Evolutionary conservation across 2,113 vertebrate genomes (phyloP).

Genomic region (Stomatorhinus ivindoensis): DNA sequence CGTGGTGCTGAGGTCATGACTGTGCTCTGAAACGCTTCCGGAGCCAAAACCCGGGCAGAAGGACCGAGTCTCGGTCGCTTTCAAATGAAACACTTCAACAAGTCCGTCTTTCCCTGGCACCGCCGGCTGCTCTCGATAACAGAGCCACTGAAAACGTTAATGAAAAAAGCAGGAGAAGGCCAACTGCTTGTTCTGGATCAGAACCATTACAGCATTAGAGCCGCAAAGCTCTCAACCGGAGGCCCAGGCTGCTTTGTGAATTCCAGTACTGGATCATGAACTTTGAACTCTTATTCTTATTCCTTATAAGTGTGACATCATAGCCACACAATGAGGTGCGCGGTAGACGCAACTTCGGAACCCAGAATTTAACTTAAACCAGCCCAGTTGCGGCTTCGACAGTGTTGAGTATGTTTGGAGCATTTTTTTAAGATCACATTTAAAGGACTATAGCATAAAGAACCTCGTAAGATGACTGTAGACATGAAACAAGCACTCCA

Average conservation of each 20-base stretch:
- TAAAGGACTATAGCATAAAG: neutral
- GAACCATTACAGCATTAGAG: neutral
- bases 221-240: neutral
- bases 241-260: neutral
- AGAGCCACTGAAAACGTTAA: neutral
- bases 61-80: neutral
- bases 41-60: neutral
- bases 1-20: neutral
- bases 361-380: neutral
- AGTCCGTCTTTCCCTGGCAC: neutral
- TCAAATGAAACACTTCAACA: conserved; percentile 11
- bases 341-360: neutral
- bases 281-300: neutral
- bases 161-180: neutral
- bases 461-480: neutral
- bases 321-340: neutral
- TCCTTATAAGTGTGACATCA: neutral
- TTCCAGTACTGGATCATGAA: neutral
- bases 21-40: neutral
- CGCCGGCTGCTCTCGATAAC: neutral
- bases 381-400: neutral
- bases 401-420: neutral
- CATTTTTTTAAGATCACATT: neutral
- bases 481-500: neutral
- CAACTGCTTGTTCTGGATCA: neutral